Base-by-base conservation (phyloP, 2,888 invertebrate genomes). In the Ceraclea dissimilis region DNA sequence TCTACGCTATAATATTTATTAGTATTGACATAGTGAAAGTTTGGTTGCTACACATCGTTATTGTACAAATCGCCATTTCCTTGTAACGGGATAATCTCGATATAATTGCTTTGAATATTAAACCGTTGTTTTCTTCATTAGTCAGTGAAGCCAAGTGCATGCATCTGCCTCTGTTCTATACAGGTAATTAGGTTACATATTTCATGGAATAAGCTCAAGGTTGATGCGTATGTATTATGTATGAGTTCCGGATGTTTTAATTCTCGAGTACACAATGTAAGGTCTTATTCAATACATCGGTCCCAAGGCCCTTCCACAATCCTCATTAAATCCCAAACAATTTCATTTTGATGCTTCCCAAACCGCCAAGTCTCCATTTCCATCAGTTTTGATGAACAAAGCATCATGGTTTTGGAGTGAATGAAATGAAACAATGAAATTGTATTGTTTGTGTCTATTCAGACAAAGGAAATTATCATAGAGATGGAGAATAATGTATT, bases 101-200 rank as follows among this genome's bases (percentile, higher is more conserved):
- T 77, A 76, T 76, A 75, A 70, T 71, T 71, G 75, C 74, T 59
- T 39, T 39, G 39, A 39, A 72, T 72, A 69, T 70, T 53, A 67
- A 70, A 70, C 72, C 57, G 74, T 75, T 76, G 52, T 76, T 75
- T 76, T 69, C 66, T 67, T 69, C 48, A 71, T 71, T 74, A 76
- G 77, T 75, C 72, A 72, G 69, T 65, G 71, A 76, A 77, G 75
- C 75, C 73, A 76, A 76, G 78, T 78, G 78, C 76, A 78, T 78
- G 78, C 75, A 78, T 78, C 77, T 78, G 75, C 73, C 72, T 70
- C 71, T 75, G 77, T 75, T 76, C 74, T 74, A 76, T 74, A 68
- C 76, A 77, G 77, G 77, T 78, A 51, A 56, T 18, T 47, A 47
- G 20, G 11, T 20, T 50, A 49, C 22, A 34, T 26, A 2, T 46